A percentile compares a stretch with the other conserved stretches of the same genome.
Conservation (phyloP, 53 echinoderm and acorn worm species). For the Zoroaster sp. region DNA sequence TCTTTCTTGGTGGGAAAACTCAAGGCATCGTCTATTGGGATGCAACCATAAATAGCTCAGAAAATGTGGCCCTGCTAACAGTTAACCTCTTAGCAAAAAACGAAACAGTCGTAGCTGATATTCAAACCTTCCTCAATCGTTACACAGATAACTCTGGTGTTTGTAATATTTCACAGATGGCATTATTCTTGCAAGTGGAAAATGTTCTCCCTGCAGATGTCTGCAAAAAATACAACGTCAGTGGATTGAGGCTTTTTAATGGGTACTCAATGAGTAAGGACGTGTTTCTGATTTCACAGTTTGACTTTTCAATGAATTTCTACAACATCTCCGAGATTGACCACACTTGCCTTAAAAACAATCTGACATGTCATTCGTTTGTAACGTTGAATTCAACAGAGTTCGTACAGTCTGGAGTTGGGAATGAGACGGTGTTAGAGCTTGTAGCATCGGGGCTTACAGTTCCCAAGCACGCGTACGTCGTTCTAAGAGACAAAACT, state of each 20-base stretch:
- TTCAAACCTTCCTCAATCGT: background rate
- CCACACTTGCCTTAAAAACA: background rate
- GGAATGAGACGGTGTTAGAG: background rate
- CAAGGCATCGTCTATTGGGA: slow-evolving; percentile 15
- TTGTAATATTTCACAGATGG: slow-evolving; percentile 7
- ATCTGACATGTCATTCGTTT: background rate
- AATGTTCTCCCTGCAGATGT: background rate
- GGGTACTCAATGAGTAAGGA: background rate
- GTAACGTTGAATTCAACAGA: background rate
- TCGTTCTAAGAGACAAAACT: background rate
- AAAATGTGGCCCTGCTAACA: background rate
- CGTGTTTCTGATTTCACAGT: background rate
- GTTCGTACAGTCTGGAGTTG: background rate
- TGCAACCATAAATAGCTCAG: background rate
- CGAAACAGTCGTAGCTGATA: background rate
- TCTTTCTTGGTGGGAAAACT: background rate
- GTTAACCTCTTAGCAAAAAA: background rate
- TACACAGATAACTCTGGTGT: background rate
- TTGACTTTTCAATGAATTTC: background rate
- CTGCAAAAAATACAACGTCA: background rate
- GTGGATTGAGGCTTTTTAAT: background rate
- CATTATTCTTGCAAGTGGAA: background rate
- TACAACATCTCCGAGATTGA: background rate
- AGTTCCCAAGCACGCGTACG: background rate
- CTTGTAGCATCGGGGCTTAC: background rate